Percentiles rank a stretch among this genome's conserved stretches.
phyloP scores from a whole-genome alignment of 2,888 invertebrate species.

The Platypus cylindrus region DNA sequence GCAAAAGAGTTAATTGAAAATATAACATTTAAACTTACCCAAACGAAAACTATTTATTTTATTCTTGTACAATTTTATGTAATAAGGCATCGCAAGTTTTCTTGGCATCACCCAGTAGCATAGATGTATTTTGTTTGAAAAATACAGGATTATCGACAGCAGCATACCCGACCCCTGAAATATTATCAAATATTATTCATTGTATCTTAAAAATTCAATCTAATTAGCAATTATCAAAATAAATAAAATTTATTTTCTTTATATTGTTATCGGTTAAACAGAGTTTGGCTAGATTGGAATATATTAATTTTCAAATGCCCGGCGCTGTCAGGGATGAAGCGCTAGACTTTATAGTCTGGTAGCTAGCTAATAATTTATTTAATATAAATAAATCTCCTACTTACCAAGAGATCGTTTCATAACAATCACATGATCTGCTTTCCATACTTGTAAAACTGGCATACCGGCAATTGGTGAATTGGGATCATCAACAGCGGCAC shows the following conservation, averaged over 20 bases:
- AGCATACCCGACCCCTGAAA: slow-evolving; percentile 68
- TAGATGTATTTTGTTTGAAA: slow-evolving; percentile 75
- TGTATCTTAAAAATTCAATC: slow-evolving; percentile 1
- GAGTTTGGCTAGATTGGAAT: too few relatives aligned
- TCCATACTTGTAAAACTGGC: slow-evolving; percentile 85
- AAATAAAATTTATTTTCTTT: not conserved
- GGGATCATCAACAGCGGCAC: slow-evolving; percentile 81
- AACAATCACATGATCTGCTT: slow-evolving; percentile 74
- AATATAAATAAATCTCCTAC: slow-evolving; percentile 3
- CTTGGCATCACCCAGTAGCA: slow-evolving; percentile 86
- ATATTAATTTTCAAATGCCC: too few relatives aligned
- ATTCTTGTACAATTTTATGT: slow-evolving; percentile 41
- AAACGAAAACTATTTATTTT: too few relatives aligned
- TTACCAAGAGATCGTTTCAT: slow-evolving; percentile 61
- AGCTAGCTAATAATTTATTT: not conserved
- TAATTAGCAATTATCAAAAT: not conserved
- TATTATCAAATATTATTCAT: slow-evolving; percentile 9
- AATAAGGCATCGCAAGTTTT: slow-evolving; percentile 78
- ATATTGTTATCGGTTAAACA: too few relatives aligned
- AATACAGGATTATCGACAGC: slow-evolving; percentile 89
- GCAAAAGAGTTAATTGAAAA: too few relatives aligned
- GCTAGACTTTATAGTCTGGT: too few relatives aligned
- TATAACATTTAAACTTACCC: too few relatives aligned
- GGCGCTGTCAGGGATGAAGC: too few relatives aligned
- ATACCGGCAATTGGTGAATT: slow-evolving; percentile 86